Percentiles rank a stretch among this genome's conserved stretches.
These are phyloP conservation scores for Eupithecia abbreviata DNA, from an alignment of 2,888 invertebrate species.

Conservation along the genomic window DNA sequence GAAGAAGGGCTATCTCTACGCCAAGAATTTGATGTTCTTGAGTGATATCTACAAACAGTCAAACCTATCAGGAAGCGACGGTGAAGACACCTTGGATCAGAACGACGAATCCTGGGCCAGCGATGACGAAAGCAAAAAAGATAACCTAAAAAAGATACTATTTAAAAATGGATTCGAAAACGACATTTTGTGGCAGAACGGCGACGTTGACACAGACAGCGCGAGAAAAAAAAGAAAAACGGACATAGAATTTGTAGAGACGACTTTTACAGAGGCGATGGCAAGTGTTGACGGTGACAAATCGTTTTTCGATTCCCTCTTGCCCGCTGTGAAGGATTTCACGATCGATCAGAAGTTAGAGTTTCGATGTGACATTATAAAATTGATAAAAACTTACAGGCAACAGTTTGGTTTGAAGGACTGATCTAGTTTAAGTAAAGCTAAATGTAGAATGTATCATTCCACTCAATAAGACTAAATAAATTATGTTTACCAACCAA, in stretches of 20 bases:
- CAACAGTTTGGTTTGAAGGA: slow-evolving; percentile 36
- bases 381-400: slow-evolving; percentile 64
- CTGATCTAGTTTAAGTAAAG: slow-evolving; percentile 37
- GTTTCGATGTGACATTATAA: slow-evolving; percentile 66
- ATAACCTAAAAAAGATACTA: slow-evolving; percentile 45
- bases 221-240: slow-evolving; percentile 54
- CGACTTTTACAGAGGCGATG: slow-evolving; percentile 53
- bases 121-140: slow-evolving; percentile 52
- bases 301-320: slow-evolving; percentile 70
- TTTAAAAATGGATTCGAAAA: slow-evolving; percentile 47
- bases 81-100: slow-evolving; percentile 44
- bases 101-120: slow-evolving; percentile 53
- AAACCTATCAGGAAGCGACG: slow-evolving; percentile 57
- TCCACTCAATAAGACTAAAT: slow-evolving; percentile 41
- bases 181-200: slow-evolving; percentile 54
- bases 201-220: slow-evolving; percentile 50
- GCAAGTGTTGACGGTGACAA: slow-evolving; percentile 65
- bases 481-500: slow-evolving; percentile 23
- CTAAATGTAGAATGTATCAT: slow-evolving; percentile 40
- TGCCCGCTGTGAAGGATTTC: slow-evolving; percentile 69
- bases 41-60: slow-evolving; percentile 57
- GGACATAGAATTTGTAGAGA: slow-evolving; percentile 64
- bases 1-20: slow-evolving; percentile 64
- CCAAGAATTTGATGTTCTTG: slow-evolving; percentile 66
- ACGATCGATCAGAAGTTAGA: slow-evolving; percentile 71